These are phyloP conservation scores for Cyphomyrus discorhynchus DNA, from an alignment of 2,113 vertebrate species.

Conservation along the genomic window DNA sequence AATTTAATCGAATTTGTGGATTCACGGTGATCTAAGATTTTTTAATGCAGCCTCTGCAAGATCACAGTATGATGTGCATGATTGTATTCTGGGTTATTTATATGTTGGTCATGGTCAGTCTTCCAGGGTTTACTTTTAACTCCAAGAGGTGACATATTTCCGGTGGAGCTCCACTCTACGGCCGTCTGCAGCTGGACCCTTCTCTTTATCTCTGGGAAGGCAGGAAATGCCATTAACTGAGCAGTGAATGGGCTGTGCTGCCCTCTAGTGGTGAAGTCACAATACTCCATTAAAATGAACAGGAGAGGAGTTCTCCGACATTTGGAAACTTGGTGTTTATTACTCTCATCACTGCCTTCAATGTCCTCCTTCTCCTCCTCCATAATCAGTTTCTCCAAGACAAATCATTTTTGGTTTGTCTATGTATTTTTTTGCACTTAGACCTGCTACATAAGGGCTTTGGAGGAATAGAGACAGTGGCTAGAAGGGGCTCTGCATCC, in stretches of 20 bases:
- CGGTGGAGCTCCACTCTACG: too few relatives aligned
- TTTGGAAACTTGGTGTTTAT: not conserved
- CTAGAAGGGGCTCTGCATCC: too few relatives aligned
- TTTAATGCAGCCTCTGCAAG: not conserved
- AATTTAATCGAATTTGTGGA: not conserved
- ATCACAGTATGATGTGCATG: not conserved
- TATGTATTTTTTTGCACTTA: not conserved
- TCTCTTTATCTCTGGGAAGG: not conserved
- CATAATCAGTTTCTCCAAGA: not conserved
- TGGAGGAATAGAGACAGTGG: too few relatives aligned
- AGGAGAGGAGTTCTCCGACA: not conserved
- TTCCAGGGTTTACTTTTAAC: not conserved
- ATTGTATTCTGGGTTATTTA: not conserved
- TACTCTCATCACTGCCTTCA: not conserved
- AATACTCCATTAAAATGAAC: not conserved
- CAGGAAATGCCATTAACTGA: not conserved
- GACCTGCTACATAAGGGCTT: not conserved
- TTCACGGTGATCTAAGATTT: not conserved
- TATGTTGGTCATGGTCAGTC: not conserved
- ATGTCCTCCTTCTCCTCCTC: not conserved
- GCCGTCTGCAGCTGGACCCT: too few relatives aligned
- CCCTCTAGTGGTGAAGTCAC: not conserved
- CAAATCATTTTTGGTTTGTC: not conserved
- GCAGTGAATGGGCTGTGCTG: not conserved
- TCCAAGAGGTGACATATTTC: too few relatives aligned